phyloP scores from a whole-genome alignment of 1,140 invertebrate genomes.

The Procambarus clarkii region DNA sequence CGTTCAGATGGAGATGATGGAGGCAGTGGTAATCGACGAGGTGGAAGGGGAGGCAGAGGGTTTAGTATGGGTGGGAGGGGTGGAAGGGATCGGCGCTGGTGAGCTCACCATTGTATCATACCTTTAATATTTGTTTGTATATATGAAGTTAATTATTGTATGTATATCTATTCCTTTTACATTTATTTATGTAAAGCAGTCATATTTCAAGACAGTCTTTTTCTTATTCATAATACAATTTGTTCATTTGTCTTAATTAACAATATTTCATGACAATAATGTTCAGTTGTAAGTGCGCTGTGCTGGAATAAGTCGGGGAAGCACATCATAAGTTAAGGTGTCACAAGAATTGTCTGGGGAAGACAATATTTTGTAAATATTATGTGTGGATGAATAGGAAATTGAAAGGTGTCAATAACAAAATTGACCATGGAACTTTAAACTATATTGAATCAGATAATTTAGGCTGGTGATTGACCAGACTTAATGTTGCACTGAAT shows the following conservation, averaged over 20 bases:
- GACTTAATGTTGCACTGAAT: no score
- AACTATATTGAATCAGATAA: not conserved
- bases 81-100: constrained; percentile 41
- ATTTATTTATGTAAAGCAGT: constrained; percentile 3
- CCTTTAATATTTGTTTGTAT: not conserved
- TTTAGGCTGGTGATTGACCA: no score
- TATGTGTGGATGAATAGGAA: no score
- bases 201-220: not conserved
- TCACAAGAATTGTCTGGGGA: not conserved
- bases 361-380: not conserved
- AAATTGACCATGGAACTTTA: not conserved
- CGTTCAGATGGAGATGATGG: not conserved
- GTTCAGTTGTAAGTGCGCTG: not conserved
- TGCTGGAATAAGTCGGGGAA: not conserved
- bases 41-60: constrained; percentile 24
- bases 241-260: not conserved
- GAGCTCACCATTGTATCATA: not conserved
- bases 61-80: constrained; percentile 18
- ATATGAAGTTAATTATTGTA: not conserved
- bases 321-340: not conserved
- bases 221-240: not conserved
- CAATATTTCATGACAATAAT: not conserved
- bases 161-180: not conserved
- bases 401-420: no score
- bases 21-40: constrained; percentile 1